phyloP scores from a whole-genome alignment of 2,797 vertebrate genomes.

The Erethizon dorsatum region DNA sequence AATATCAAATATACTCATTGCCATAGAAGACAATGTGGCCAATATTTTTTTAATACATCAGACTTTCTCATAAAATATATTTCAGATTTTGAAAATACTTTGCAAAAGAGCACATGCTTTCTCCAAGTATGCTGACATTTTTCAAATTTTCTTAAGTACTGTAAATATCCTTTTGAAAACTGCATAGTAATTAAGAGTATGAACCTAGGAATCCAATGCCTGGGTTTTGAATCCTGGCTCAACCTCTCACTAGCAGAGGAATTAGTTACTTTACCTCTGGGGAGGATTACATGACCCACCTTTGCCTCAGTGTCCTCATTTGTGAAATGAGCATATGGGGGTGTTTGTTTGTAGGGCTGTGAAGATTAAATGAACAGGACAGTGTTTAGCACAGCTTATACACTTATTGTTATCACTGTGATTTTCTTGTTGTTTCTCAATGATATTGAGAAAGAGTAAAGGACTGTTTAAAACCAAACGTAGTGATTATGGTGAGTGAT shows the following conservation, averaged over 20 bases:
- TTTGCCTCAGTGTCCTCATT: not conserved
- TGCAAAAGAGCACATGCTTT: not conserved
- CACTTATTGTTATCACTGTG: not conserved
- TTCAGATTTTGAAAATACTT: conserved; percentile 53
- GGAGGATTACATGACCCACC: not conserved
- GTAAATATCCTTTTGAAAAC: conserved; percentile 54
- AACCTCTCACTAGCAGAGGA: not conserved
- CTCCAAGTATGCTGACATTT: conserved; percentile 38
- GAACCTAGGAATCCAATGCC: not conserved
- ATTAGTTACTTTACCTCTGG: not conserved
- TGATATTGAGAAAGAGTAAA: conserved; percentile 3
- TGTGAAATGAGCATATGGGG: not conserved
- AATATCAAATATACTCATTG: conserved; percentile 29
- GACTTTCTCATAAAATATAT: conserved; percentile 45
- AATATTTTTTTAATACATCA: conserved; percentile 40
- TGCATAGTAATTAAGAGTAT: not conserved
- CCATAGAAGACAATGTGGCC: not conserved
- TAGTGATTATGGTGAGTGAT: not conserved
- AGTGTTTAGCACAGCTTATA: not conserved
- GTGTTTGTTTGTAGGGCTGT: not conserved
- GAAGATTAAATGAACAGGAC: conserved; percentile 1
- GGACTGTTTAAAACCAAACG: not conserved
- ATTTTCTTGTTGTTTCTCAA: conserved; percentile 7
- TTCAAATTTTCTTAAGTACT: conserved; percentile 52
- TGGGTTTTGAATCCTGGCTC: not conserved